phyloP scores from a whole-genome alignment of 2,797 vertebrate genomes.

The Chloroceryle inda region DNA sequence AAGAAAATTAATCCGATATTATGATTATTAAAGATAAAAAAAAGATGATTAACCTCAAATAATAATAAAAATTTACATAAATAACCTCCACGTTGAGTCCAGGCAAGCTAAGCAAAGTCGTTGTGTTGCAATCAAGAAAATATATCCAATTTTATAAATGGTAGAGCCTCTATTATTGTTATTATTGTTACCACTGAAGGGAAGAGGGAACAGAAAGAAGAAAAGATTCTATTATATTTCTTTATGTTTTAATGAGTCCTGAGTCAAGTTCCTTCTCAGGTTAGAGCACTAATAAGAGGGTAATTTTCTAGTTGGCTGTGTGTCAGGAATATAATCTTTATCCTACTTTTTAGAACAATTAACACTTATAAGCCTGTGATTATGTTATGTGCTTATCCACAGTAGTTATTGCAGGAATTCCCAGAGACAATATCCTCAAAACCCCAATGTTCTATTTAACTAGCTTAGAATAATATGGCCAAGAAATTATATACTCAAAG shows the following conservation, averaged over 20 bases:
- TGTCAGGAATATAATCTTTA: neutral
- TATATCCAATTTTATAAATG: neutral
- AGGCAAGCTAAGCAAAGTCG: neutral
- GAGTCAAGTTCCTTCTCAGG: neutral
- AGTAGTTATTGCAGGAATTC: neutral
- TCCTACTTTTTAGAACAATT: constrained; percentile 7
- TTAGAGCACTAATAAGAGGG: neutral
- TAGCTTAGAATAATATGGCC: neutral
- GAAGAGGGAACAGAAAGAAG: neutral
- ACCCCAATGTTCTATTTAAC: neutral
- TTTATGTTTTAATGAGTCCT: neutral
- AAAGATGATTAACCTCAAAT: accelerated
- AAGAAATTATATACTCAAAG: neutral
- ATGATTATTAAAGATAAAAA: neutral
- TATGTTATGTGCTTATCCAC: neutral
- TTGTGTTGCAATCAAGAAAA: neutral
- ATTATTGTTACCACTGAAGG: neutral
- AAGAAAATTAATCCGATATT: neutral
- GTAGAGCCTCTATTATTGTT: neutral
- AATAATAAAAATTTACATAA: neutral
- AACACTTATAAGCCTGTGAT: neutral
- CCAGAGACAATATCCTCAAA: neutral
- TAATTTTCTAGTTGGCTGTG: neutral
- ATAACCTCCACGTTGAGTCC: neutral
- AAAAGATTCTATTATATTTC: neutral